Evolutionary conservation across 2,888 invertebrate genomes (phyloP), one percentile per base, ranked within the genome.

Genomic region (Leucophenga montana): DNA sequence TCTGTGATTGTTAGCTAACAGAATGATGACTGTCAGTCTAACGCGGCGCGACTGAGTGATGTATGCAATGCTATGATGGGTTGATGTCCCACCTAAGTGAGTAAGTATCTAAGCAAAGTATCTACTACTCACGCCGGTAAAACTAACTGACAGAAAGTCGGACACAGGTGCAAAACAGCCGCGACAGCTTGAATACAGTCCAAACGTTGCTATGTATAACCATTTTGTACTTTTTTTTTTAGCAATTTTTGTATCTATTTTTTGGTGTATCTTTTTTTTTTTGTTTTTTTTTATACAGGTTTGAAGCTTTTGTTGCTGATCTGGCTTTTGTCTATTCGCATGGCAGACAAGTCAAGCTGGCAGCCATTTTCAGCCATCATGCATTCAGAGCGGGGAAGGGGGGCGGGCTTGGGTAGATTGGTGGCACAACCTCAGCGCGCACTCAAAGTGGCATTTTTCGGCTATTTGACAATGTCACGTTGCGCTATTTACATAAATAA

Each of bases 391-490:
- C n/a, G n/a, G n/a, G n/a, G n/a, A n/a, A n/a, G n/a, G n/a, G n/a
- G n/a, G n/a, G n/a, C n/a, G n/a, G n/a, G n/a, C n/a, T n/a, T n/a
- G n/a, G 46, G 3, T 31, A 16, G 31, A 31, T 31, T 8, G 31
- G 27, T 48, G 50, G 39, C 13, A 33, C 39, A 53, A 54, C 20
- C 54, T 66, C 46, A 22, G 46, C 14, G n/a, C n/a, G 9, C 39
- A 16, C 27, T 27, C 4, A 57, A 56, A 18, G 46, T 67, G 67
- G 14, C 57, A 39, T 33, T 67, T 62, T 64, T 64, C 44, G 44
- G 6, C 22, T 46, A 83, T 78, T 77, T 78, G 73, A 78, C 82
- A 82, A 74, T 82, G 84, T 80, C 84, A 81, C 84, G 84, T 78
- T 73, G 78, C 66, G 76, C 71, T 76, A 76, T 79, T 78, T 76